phyloP scores from a whole-genome alignment of 2,113 vertebrate genomes.

The Gobius niger region DNA sequence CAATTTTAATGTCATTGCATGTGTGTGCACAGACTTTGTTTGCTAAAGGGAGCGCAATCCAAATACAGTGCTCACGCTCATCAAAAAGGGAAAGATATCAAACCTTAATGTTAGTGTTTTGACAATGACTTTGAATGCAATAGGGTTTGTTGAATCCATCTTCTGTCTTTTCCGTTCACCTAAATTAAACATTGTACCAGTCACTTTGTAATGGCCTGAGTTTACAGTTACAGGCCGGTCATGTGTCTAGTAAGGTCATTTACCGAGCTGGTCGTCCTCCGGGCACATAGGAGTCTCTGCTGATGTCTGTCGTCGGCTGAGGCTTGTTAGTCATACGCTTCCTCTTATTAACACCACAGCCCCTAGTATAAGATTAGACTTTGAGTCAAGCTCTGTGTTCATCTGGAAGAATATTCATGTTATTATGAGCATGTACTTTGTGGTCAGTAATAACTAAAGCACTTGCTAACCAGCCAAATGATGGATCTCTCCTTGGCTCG shows the following conservation, averaged over 20 bases:
- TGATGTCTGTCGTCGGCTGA: constrained; percentile 46
- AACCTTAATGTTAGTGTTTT: too few relatives aligned
- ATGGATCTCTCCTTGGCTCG: too few relatives aligned
- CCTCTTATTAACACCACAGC: constrained; percentile 49
- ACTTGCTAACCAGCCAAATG: too few relatives aligned
- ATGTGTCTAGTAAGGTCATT: constrained; percentile 18
- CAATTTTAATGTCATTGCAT: constrained; percentile 26
- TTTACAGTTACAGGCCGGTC: constrained; percentile 20
- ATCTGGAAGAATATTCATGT: constrained; percentile 23
- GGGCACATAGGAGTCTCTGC: constrained; percentile 41
- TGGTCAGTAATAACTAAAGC: too few relatives aligned
- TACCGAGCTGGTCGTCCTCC: constrained; percentile 38
- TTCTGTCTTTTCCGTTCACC: neutral
- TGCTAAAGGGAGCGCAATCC: neutral
- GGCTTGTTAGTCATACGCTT: constrained; percentile 52
- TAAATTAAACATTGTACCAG: neutral
- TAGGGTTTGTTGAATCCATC: neutral
- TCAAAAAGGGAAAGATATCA: too few relatives aligned
- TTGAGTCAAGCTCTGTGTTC: constrained; percentile 17
- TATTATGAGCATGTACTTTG: neutral
- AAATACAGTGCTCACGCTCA: neutral
- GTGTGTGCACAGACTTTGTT: constrained; percentile 13
- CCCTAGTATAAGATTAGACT: constrained; percentile 31
- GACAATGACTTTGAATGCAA: too few relatives aligned
- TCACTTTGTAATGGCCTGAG: constrained; percentile 17